phyloP scores from a whole-genome alignment of 2,797 vertebrate species.

The Semaprochilodus insignis region DNA sequence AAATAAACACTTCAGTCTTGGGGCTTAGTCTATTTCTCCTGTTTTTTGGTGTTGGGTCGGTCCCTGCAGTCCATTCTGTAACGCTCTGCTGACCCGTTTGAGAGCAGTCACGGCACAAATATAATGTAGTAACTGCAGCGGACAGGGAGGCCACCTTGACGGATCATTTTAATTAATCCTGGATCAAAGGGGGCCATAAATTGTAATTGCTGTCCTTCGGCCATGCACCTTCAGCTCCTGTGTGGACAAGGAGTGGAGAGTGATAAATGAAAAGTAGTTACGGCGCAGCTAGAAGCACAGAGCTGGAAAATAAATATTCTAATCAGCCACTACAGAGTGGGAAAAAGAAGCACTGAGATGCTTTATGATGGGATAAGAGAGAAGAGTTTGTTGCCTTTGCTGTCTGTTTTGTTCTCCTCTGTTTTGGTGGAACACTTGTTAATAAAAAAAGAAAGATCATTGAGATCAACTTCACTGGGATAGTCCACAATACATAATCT shows the following conservation, averaged over 20 bases:
- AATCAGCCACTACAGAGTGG: conserved; percentile 44
- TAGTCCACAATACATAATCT: neutral
- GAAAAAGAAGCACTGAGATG: conserved; percentile 28
- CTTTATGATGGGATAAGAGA: conserved; percentile 35
- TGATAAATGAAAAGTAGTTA: conserved; percentile 60
- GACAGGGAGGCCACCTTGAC: conserved; percentile 49
- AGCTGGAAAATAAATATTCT: conserved; percentile 58
- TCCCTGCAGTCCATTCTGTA: neutral
- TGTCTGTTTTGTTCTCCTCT: neutral
- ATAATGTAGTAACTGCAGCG: conserved; percentile 36
- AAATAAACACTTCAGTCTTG: neutral
- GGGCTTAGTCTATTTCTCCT: neutral
- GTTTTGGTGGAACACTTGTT: neutral
- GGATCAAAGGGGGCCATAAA: conserved; percentile 61
- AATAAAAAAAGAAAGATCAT: neutral
- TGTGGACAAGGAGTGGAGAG: conserved; percentile 46
- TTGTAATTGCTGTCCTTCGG: conserved; percentile 59
- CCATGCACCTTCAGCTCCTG: conserved; percentile 38
- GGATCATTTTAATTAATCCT: conserved; percentile 62
- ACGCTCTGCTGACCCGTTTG: conserved; percentile 17
- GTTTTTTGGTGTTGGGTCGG: neutral
- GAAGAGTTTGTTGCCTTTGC: neutral
- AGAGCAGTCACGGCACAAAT: conserved; percentile 29
- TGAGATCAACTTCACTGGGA: neutral
- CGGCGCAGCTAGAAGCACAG: conserved; percentile 44